Conservation (phyloP, 2,797 vertebrate genomes). For the Clarias fuscus region DNA sequence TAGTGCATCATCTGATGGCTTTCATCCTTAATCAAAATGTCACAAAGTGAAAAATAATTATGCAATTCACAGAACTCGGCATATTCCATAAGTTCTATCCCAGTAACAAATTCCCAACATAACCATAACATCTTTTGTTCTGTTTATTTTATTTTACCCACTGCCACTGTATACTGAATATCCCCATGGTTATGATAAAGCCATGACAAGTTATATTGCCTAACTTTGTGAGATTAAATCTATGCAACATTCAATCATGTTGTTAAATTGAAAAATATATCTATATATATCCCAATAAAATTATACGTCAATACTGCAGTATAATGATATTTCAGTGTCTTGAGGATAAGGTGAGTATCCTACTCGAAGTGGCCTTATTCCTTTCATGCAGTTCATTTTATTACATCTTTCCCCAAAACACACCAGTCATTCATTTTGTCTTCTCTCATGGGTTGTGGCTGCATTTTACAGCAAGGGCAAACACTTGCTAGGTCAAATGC, state of each 20-base stretch:
- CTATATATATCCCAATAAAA: not conserved
- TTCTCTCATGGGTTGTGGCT: conserved; percentile 63
- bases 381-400: conserved; percentile 61
- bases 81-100: not conserved
- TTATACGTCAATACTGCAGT: not conserved
- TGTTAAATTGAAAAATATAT: not conserved
- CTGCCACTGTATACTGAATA: not conserved
- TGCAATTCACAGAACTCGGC: not conserved
- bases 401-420: conserved; percentile 71
- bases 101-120: not conserved
- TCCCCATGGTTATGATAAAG: not conserved
- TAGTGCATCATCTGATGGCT: not conserved
- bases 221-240: not conserved
- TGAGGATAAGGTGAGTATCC: not conserved
- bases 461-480: conserved; percentile 47
- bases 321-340: not conserved
- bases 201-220: not conserved
- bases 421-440: conserved; percentile 40
- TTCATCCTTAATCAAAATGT: conserved; percentile 1
- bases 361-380: conserved; percentile 9
- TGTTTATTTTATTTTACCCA: not conserved
- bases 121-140: not conserved
- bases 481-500: conserved; percentile 28
- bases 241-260: not conserved
- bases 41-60: conserved; percentile 2